Base-by-base conservation (phyloP, 1,140 invertebrate species). In the Amyelois transitella region DNA sequence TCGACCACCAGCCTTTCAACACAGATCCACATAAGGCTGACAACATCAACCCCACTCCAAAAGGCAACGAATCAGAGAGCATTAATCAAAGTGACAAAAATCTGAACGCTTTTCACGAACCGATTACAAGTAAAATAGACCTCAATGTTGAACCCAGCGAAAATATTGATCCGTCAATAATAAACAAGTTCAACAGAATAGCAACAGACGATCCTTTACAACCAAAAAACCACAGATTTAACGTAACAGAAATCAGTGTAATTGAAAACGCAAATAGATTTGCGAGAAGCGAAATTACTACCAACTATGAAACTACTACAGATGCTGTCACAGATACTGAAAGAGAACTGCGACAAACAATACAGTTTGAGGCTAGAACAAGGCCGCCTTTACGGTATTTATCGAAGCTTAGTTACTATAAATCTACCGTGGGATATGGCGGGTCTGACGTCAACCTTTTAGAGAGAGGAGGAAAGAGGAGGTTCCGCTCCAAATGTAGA, bases 401-500 rank as follows among this genome's bases (percentile, higher is more conserved):
- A 21, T 66, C 75, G 0, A 78, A 78, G 51, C 50, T 77, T 18
- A 86, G 75, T 59, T 78, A 85, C 53, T 81, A 68, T 19, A 62
- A 70, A 43, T 76, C 77, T 51, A 53, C 53, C 12, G 43, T 54
- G 18, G 18, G 49, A 59, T 59, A 25, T 18, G 53, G 47, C 57
- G 60, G 60, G 6, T 60, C 56, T 8, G 49, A 59, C 44, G 58
- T 55, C 2, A 85, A 82, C 48, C 51, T 75, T 12, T 44, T 83
- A 6, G 67, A 77, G 6, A 68, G 63, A n/a, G 45, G 52, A 1
- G 55, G 64, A 0, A 75, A 74, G 50, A 69, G 77, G 43, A 72
- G 69, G 19, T 89, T 78, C 51, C 73, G 75, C 48, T 88, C 84
- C 1, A 62, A 70, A 18, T 89, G 88, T 56, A 58, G 86, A 6